Evolutionary conservation across 2,888 invertebrate species (phyloP).

Genomic region (Lottia scabra): DNA sequence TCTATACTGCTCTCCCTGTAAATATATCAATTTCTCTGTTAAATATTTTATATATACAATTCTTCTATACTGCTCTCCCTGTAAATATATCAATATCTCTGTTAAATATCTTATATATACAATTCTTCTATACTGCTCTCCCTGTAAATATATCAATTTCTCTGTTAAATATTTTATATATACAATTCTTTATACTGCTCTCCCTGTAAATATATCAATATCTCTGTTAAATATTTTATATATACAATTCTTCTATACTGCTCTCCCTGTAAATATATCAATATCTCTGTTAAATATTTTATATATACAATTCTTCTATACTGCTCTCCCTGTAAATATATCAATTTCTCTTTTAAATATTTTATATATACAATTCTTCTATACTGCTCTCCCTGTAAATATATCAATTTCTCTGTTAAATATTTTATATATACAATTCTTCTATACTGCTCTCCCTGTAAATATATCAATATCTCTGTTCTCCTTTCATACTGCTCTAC

Average conservation of each 20-base stretch:
- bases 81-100: constrained; percentile 39
- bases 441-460: constrained; percentile 55
- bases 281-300: constrained; percentile 42
- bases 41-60: constrained; percentile 53
- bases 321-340: constrained; percentile 49
- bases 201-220: constrained; percentile 51
- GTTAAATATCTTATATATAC: constrained; percentile 52
- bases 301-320: constrained; percentile 53
- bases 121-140: constrained; percentile 50
- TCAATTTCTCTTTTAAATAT: constrained; percentile 28
- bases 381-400: constrained; percentile 52
- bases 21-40: constrained; percentile 40
- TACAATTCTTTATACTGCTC: constrained; percentile 51
- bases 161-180: constrained; percentile 49
- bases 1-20: too few species aligned
- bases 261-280: constrained; percentile 54
- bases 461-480: background rate
- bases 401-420: constrained; percentile 44
- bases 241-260: constrained; percentile 49
- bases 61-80: constrained; percentile 55
- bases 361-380: constrained; percentile 51
- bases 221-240: constrained; percentile 43
- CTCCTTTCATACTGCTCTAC: too few species aligned
- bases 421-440: constrained; percentile 52
- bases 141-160: constrained; percentile 49